Evolutionary conservation across 2,888 invertebrate species (phyloP), one percentile per base, ranked within the genome.

Genomic region (Phytoseiulus persimilis): DNA sequence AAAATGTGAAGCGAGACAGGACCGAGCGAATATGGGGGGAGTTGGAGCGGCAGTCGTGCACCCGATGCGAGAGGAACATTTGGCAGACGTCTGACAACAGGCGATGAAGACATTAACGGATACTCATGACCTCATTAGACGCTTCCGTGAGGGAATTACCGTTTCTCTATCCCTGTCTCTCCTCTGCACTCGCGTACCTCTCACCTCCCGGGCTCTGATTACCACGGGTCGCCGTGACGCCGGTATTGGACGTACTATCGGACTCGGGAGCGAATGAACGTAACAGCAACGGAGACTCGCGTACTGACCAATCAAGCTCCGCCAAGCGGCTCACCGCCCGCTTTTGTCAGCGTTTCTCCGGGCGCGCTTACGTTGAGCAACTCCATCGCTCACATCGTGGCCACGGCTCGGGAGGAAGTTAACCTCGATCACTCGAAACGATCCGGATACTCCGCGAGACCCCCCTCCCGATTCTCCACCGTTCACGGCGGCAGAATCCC

Each of bases 81-180:
- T 65, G 65, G 65, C 65, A 65, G 65, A 65, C 65, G 18, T 65
- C 65, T 65, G 65, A 65, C 65, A 65, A 65, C 65, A 65, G 65
- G 65, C 65, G 65, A 65, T 65, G 65, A 65, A 65, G 65, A 65
- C 65, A 65, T 65, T 65, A 65, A 1, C 28, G 65, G 65, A 65
- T 65, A 65, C 65, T 65, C 65, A 65, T 65, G 65, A 65, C 65
- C 65, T 65, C 65, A 65, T 65, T 65, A 65, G 65, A 65, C 65
- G 65, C 65, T 65, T 65, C 65, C 65, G 65, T 65, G 65, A 65
- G 65, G 65, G 65, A 65, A 65, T 65, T 65, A 65, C 5, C 65
- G 65, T 65, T 65, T 65, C 65, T 65, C 65, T 65, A 65, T 65
- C 65, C 65, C 65, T 23, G 65, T 65, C 18, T 65, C 65, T 65